Conservation (phyloP, 2,888 invertebrate genomes). For the Troides oblongomaculatus region DNA sequence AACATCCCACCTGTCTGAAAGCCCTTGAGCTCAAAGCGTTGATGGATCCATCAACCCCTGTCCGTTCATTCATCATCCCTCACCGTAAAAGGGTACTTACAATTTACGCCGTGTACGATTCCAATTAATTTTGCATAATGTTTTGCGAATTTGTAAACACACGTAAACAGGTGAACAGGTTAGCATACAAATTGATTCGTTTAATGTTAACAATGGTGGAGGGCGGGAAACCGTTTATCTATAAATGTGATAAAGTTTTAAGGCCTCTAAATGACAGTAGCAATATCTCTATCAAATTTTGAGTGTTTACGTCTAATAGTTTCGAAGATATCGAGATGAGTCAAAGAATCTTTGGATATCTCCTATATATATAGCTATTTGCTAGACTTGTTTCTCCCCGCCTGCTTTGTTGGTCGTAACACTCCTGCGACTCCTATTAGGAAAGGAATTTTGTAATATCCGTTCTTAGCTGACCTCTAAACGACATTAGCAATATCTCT, state of each 20-base stretch:
- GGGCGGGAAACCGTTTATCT: neutral
- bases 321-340: too few species aligned
- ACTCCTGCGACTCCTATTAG: too few species aligned
- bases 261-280: too few species aligned
- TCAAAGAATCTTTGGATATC: too few species aligned
- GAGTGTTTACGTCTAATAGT: too few species aligned
- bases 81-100: slow-evolving; percentile 23
- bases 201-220: slow-evolving; percentile 8
- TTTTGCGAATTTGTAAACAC: slow-evolving; percentile 22
- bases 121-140: slow-evolving; percentile 25
- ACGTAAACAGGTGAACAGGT: slow-evolving; percentile 7
- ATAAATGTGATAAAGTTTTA: neutral
- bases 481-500: too few species aligned
- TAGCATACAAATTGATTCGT: slow-evolving; percentile 12
- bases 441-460: too few species aligned
- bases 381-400: too few species aligned
- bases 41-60: slow-evolving; percentile 29
- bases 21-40: slow-evolving; percentile 20
- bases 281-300: too few species aligned
- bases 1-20: slow-evolving; percentile 15
- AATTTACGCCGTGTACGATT: slow-evolving; percentile 24
- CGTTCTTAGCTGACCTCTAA: too few species aligned
- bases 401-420: too few species aligned
- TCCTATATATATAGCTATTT: too few species aligned
- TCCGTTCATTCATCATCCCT: slow-evolving; percentile 28